A percentile compares a stretch with the other conserved stretches of the same genome.
phyloP scores from a whole-genome alignment of 2,113 vertebrate species.

The Nesospiza acunhae region DNA sequence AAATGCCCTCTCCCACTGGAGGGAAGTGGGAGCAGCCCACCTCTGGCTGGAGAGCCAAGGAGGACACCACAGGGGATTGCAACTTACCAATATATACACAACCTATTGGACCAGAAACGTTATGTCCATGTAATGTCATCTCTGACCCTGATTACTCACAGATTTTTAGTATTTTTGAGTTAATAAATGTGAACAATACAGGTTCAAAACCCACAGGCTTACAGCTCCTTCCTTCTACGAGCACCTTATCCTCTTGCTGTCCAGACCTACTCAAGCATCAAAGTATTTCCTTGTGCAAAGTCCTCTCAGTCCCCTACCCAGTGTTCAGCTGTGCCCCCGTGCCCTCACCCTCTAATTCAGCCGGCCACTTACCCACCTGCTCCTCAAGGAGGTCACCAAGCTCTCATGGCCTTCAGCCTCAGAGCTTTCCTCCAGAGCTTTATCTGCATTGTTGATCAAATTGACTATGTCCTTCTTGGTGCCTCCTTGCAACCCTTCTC shows the following conservation, averaged over 20 bases:
- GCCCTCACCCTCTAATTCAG: not conserved
- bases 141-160: not conserved
- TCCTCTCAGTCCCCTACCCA: not conserved
- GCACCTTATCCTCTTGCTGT: not conserved
- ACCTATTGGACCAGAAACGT: not conserved
- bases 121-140: not conserved
- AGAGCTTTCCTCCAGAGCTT: not conserved
- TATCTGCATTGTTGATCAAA: not conserved
- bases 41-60: not conserved
- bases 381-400: not conserved
- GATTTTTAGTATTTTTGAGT: not conserved
- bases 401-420: not conserved
- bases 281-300: not conserved
- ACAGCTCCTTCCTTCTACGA: not conserved
- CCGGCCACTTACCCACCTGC: not conserved
- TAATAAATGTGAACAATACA: not conserved
- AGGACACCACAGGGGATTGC: not conserved
- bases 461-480: not conserved
- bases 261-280: not conserved
- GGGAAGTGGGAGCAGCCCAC: not conserved
- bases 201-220: not conserved
- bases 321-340: not conserved
- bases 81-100: rapidly evolving
- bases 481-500: not conserved
- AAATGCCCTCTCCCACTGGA: not conserved